phyloP scores from a whole-genome alignment of 2,888 invertebrate species.

The Caenorhabditis sp. region DNA sequence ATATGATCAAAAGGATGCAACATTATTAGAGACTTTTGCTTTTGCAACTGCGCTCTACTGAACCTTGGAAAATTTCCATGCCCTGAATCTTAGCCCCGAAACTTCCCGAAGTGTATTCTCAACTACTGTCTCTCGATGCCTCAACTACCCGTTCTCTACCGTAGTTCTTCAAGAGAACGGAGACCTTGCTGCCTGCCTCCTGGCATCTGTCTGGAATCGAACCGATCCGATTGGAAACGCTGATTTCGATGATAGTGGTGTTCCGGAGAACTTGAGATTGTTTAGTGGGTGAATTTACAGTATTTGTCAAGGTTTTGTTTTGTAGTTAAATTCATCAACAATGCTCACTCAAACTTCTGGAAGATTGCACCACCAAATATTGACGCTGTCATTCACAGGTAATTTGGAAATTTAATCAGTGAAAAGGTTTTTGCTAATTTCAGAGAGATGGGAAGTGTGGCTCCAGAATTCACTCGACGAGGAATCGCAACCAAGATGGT shows the following conservation, averaged over 20 bases:
- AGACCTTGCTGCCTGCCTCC: conserved; percentile 3
- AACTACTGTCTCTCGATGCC: conserved; percentile 32
- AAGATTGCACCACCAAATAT: conserved; percentile 23
- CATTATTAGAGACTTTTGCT: too few species aligned
- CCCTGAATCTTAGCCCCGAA: conserved; percentile 18
- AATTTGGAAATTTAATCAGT: background rate
- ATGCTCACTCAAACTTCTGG: conserved; percentile 42
- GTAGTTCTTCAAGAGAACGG: conserved; percentile 36
- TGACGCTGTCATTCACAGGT: conserved; percentile 39
- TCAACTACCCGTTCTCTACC: conserved; percentile 27
- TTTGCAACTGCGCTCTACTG: too few species aligned
- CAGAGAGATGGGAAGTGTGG: conserved; percentile 52
- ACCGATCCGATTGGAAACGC: conserved; percentile 26
- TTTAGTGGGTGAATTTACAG: background rate
- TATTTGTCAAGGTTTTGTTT: too few species aligned
- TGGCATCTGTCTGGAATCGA: conserved; percentile 36
- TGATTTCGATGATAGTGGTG: conserved; percentile 1
- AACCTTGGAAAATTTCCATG: too few species aligned
- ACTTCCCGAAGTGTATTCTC: background rate
- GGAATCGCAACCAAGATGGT: conserved; percentile 34
- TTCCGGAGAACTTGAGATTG: conserved; percentile 22
- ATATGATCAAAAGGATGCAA: too few species aligned
- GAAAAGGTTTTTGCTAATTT: background rate
- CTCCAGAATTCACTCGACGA: conserved; percentile 13
- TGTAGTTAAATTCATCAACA: conserved; percentile 44